Evolutionary conservation across 1,140 invertebrate genomes (phyloP), one percentile per base, ranked within the genome.

Genomic region (Acromyrmex charruanus): DNA sequence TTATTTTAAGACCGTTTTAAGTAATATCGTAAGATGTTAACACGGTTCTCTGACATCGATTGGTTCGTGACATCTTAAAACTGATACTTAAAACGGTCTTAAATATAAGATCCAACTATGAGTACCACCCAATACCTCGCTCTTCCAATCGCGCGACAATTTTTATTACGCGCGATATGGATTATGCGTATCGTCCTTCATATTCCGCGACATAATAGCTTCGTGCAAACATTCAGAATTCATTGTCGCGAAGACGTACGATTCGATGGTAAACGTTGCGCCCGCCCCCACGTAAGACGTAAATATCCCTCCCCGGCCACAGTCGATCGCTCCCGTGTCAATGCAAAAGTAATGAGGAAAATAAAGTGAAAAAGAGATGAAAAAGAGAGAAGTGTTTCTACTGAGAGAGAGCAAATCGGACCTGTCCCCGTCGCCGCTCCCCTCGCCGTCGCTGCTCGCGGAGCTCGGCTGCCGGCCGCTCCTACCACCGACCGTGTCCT

Each of bases 371-470:
- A 71, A 68, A 80, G 51, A 63, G 28, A 59, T 55, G 55, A 49
- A 39, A 59, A 28, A 51, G n/a, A 66, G 77, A 79, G 63, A 58
- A 28, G 66, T 58, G 18, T 53, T 55, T 84, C 77, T 87, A 77
- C 55, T 74, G 55, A 77, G 55, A 66, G 59, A 77, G 74, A 77
- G 77, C 68, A 55, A 72, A 31, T 94, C 96, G 96, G 96, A 97
- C 97, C 97, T 97, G 97, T 97, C 97, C 94, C 97, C 97, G 95
- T 98, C 97, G 93, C 97, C 96, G 93, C 97, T 98, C 89, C 97
- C 97, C 93, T 99, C 98, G 94, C 98, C 98, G 95, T 99, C 98
- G 95, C 98, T 98, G 94, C 98, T 99, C 89, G 98, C 97, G 92
- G 98, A 98, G 88, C 98, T 98, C 93, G 98, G 97, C 92, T 97